phyloP scores from a whole-genome alignment of 2,113 vertebrate species.

The Ibidorhyncha struthersii region DNA sequence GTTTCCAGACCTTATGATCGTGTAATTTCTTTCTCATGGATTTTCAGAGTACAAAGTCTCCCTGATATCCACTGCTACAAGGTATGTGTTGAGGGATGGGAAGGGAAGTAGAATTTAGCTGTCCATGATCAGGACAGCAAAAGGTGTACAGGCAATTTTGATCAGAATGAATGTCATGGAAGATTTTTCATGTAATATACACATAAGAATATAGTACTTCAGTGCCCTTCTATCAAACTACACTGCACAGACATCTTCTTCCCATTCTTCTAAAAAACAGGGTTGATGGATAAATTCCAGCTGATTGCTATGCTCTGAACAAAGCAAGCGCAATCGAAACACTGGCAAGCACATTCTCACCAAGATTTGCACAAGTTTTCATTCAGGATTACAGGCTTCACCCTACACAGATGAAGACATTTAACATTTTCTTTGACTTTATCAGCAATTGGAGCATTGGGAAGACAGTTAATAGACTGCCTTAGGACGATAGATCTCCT shows the following conservation, averaged over 20 bases:
- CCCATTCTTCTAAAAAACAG: background rate
- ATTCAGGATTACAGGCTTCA: background rate
- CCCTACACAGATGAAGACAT: background rate
- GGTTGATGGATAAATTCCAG: background rate
- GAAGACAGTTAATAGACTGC: background rate
- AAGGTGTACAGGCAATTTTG: background rate
- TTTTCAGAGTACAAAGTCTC: background rate
- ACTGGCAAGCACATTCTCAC: background rate
- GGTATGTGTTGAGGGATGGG: accelerated
- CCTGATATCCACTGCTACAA: background rate
- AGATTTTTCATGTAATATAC: background rate
- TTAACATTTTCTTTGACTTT: constrained; percentile 5
- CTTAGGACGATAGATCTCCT: background rate
- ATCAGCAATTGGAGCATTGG: background rate
- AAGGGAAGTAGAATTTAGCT: background rate
- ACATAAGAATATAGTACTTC: accelerated
- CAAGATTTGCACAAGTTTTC: background rate
- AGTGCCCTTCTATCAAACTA: background rate
- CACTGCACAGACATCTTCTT: background rate
- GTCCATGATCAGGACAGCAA: background rate
- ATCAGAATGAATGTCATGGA: background rate
- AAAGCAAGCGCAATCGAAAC: background rate
- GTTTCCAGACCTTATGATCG: background rate
- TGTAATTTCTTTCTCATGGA: background rate
- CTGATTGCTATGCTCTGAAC: background rate